Percentiles rank a stretch among this genome's conserved stretches.
phyloP scores from a whole-genome alignment of 2,797 vertebrate species.

The Cryptoprocta ferox region DNA sequence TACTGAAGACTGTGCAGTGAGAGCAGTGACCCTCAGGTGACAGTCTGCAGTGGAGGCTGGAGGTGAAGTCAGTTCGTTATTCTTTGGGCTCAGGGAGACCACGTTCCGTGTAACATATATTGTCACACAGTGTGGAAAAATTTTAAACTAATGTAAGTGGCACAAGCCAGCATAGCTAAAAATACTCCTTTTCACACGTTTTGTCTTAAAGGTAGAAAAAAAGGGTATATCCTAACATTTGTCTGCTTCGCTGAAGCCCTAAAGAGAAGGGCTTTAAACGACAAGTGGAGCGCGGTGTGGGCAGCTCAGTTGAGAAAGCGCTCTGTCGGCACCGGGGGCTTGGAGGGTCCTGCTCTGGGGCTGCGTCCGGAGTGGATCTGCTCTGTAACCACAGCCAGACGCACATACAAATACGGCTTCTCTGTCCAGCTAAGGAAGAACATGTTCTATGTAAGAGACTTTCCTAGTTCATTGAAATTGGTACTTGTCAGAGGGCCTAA shows the following conservation, averaged over 20 bases:
- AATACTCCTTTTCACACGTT: background rate
- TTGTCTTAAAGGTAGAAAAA: conserved; percentile 10
- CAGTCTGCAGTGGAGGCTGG: background rate
- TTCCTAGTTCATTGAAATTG: background rate
- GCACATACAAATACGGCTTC: background rate
- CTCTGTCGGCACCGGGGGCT: background rate
- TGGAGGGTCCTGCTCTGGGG: background rate
- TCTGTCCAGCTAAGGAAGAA: background rate
- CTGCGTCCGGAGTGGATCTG: background rate
- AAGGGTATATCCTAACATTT: background rate
- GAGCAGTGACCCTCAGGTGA: background rate
- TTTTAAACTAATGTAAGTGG: background rate
- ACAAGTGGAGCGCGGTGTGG: background rate
- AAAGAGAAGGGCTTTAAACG: background rate
- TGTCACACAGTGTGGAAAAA: conserved; percentile 15
- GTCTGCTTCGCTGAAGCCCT: background rate
- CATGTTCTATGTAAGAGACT: background rate
- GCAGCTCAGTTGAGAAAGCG: background rate
- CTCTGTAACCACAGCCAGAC: background rate
- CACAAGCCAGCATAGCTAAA: conserved; percentile 35
- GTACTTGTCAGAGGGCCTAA: background rate
- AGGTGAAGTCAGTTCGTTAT: conserved; percentile 7
- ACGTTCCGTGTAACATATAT: conserved; percentile 13
- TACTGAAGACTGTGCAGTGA: background rate
- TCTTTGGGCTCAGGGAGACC: background rate